Conservation (phyloP, 2,888 invertebrate genomes). For the Salpingus planirostris region DNA sequence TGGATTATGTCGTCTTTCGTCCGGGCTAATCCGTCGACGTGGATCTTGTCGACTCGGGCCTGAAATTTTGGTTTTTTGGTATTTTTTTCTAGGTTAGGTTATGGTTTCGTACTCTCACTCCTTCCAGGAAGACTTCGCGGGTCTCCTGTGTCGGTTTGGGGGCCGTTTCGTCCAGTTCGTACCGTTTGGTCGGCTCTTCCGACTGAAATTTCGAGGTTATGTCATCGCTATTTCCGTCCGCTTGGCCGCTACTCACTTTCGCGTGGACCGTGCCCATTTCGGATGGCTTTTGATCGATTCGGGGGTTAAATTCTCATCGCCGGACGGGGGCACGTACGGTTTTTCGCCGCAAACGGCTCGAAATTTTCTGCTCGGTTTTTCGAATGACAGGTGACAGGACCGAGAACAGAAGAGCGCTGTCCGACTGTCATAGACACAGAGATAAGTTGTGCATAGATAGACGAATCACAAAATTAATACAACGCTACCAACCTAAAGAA, state of each 20-base stretch:
- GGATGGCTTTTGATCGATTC: too few relatives aligned
- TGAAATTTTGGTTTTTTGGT: conserved; percentile 30
- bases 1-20: conserved; percentile 85
- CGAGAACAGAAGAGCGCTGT: too few relatives aligned
- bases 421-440: too few relatives aligned
- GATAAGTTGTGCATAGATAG: too few relatives aligned
- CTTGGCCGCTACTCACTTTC: conserved; percentile 34
- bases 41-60: conserved; percentile 79
- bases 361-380: too few relatives aligned
- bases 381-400: too few relatives aligned
- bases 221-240: conserved; percentile 6
- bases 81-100: conserved; percentile 1
- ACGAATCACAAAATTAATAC: too few relatives aligned
- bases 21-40: conserved; percentile 73
- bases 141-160: conserved; percentile 18
- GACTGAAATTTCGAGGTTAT: conserved; percentile 24
- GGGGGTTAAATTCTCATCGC: too few relatives aligned
- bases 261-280: conserved; percentile 42
- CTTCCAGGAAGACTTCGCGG: conserved; percentile 45
- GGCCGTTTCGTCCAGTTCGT: too few relatives aligned
- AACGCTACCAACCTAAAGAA: too few relatives aligned
- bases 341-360: too few relatives aligned
- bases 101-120: conserved; percentile 41
- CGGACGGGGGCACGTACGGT: too few relatives aligned
- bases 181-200: conserved; percentile 19